A percentile compares a stretch with the other conserved stretches of the same genome.
Evolutionary conservation across 1,140 invertebrate genomes (phyloP).

Genomic region (Thrips palmi): DNA sequence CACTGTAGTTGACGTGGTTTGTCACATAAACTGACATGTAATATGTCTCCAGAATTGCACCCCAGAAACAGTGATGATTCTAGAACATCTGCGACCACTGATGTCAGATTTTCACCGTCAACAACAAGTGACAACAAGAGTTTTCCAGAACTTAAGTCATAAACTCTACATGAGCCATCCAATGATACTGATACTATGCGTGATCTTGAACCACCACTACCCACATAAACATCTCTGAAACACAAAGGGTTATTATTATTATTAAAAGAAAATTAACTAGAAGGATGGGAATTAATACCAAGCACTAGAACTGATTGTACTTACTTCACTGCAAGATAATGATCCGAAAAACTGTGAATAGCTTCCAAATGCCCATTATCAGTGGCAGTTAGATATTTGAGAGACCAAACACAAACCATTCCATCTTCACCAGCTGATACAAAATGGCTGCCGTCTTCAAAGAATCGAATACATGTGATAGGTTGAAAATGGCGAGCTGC

Average conservation of each 20-base stretch:
- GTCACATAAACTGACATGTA: constrained; percentile 41
- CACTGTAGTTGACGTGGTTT: constrained; percentile 44
- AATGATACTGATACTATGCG: constrained; percentile 54
- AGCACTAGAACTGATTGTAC: too few species aligned
- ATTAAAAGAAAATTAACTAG: too few species aligned
- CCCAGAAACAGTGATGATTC: constrained; percentile 60
- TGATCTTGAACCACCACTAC: constrained; percentile 33
- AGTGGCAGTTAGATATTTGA: constrained; percentile 10
- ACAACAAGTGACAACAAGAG: constrained; percentile 55
- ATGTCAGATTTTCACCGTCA: constrained; percentile 38
- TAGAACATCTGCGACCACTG: constrained; percentile 44
- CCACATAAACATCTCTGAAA: constrained; percentile 22
- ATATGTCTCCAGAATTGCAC: constrained; percentile 44
- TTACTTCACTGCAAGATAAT: constrained; percentile 58
- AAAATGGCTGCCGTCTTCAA: background rate
- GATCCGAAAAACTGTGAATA: constrained; percentile 46
- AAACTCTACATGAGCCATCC: constrained; percentile 60
- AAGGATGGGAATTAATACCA: too few species aligned
- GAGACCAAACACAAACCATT: constrained; percentile 59
- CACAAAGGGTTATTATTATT: too few species aligned
- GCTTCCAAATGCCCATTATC: constrained; percentile 31
- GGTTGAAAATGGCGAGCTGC: constrained; percentile 36
- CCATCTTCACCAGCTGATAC: constrained; percentile 59
- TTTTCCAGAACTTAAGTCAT: constrained; percentile 44
- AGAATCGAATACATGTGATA: background rate